Conservation (phyloP, 1,140 invertebrate genomes). For the Gryllus bimaculatus region DNA sequence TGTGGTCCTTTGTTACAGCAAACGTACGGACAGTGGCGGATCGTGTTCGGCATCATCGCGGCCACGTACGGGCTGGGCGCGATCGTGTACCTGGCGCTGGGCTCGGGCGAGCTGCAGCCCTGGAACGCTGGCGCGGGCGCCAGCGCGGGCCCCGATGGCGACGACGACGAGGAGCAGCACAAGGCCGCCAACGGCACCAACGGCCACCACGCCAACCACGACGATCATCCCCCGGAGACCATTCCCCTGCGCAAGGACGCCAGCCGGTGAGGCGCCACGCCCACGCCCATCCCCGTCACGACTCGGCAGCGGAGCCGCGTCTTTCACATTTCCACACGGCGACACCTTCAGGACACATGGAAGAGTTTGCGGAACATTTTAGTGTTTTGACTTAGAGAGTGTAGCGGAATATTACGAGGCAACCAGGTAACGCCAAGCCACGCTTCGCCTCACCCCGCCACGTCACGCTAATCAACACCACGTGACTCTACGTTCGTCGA, state of each 20-base stretch:
- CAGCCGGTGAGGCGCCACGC: not conserved
- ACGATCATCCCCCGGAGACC: not conserved
- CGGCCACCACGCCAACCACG: not conserved
- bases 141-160: not conserved
- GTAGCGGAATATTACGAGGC: no score
- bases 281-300: no score
- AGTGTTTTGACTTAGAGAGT: no score
- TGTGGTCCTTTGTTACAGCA: constrained; percentile 42
- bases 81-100: constrained; percentile 55
- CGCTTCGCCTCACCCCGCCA: no score
- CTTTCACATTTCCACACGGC: no score
- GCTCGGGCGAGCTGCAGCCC: constrained; percentile 57
- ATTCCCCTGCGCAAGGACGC: not conserved
- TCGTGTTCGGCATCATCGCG: constrained; percentile 74
- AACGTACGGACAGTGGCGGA: constrained; percentile 67
- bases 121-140: constrained; percentile 35
- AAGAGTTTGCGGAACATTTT: no score
- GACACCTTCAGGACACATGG: no score
- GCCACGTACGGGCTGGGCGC: constrained; percentile 60
- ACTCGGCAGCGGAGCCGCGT: no score
- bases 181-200: not conserved
- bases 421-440: no score
- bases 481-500: no score
- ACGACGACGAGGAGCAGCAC: constrained; percentile 4
- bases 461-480: no score